Evolutionary conservation across 1,140 invertebrate species (phyloP), one percentile per base, ranked within the genome.

Genomic region (Lysiphlebus fabarum): DNA sequence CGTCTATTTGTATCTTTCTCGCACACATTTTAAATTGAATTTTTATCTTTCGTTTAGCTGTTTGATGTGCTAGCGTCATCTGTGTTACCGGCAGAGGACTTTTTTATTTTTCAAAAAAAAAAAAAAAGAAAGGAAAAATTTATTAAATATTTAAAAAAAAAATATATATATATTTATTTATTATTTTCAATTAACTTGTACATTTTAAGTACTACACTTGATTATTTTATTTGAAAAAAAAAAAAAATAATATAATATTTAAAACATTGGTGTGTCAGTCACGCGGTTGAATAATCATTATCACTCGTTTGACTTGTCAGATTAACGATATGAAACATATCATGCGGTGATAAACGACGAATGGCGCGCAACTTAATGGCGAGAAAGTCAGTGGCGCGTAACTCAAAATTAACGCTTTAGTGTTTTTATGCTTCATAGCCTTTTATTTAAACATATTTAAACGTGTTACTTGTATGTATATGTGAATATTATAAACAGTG

Each of bases 1-100:
- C 67, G 67, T 67, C 63, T 67, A 53, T 42, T 42, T 56, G 26
- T 56, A 38, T 65, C 60, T 62, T 54, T 53, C 56, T 54, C 34
- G 50, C 59, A 53, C 62, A 26, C 14, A 26, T 26, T 26, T 26
- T 26, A 26, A 26, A 26, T 26, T 26, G 17, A 26, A 26, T 26
- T 26, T n/a, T 26, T 26, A 26, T 26, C 17, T 26, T 26, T 26
- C 17, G 17, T 26, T 26, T 26, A 1, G 17, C 17, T 26, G 17
- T 34, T 37, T 34, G 44, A 47, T 44, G 49, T 45, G 44, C 17
- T 36, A 41, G 17, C 50, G 43, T 42, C 38, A 17, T 59, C 57
- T 59, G 58, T 48, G 38, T 47, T 59, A 59, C 51, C 58, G 43
- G 47, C 51, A n/a, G 38, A 58, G 38, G 7, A 40, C 50, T 47